Evolutionary conservation across 2,888 invertebrate genomes (phyloP).

Genomic region (Harpalus rubripes): DNA sequence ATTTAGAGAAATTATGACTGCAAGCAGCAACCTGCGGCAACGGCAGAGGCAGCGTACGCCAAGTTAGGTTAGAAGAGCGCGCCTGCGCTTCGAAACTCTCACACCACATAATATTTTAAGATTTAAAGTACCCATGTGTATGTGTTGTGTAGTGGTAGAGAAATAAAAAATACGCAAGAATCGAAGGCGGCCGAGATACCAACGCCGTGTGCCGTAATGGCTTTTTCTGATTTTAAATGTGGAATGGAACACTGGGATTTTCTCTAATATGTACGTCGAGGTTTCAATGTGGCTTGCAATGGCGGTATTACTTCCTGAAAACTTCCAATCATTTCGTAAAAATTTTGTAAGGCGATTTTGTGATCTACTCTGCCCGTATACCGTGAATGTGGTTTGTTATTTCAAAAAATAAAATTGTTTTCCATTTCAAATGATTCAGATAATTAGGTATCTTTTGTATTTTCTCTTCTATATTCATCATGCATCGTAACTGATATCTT

Average conservation of each 20-base stretch:
- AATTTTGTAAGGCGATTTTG: not conserved
- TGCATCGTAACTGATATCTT: too few species aligned
- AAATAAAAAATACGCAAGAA: slow-evolving; percentile 61
- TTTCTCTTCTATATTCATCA: too few species aligned
- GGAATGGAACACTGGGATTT: slow-evolving; percentile 53
- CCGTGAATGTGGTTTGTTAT: too few species aligned
- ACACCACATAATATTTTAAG: slow-evolving; percentile 58
- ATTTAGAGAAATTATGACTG: slow-evolving; percentile 61
- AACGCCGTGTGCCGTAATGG: slow-evolving; percentile 39
- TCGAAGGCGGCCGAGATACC: slow-evolving; percentile 45
- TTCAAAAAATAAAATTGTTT: too few species aligned
- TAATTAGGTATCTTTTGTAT: too few species aligned
- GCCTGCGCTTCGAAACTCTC: slow-evolving; percentile 9
- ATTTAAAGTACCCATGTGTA: slow-evolving; percentile 64
- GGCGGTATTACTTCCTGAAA: not conserved
- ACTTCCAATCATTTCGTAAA: slow-evolving; percentile 35
- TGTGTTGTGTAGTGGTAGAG: slow-evolving; percentile 46
- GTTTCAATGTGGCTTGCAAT: slow-evolving; percentile 4
- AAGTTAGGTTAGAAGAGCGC: slow-evolving; percentile 30
- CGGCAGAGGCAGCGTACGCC: not conserved
- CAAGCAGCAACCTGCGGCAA: slow-evolving; percentile 22
- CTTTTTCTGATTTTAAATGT: slow-evolving; percentile 53
- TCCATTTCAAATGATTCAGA: too few species aligned
- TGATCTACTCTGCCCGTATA: too few species aligned
- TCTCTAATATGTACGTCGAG: slow-evolving; percentile 20